These are phyloP conservation scores for Agrochola litura DNA, from an alignment of 2,888 invertebrate genomes.

Conservation along the genomic window DNA sequence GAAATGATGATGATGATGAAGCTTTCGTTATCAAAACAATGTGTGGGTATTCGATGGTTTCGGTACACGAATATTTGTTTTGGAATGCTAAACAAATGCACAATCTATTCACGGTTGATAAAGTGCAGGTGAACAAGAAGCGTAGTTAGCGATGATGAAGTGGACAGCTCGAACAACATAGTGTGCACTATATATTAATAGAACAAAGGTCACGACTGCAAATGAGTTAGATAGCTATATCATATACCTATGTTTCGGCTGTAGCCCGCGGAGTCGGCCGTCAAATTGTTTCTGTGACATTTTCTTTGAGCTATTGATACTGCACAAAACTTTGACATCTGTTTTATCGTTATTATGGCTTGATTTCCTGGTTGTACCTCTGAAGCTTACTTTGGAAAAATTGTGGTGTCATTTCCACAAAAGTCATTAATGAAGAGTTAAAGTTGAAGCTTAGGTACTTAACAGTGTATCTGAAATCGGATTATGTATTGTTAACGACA, in stretches of 20 bases:
- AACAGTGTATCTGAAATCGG: neutral
- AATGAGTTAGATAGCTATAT: conserved; percentile 1
- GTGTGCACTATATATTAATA: conserved; percentile 33
- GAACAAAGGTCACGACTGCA: conserved; percentile 33
- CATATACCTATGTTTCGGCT: neutral
- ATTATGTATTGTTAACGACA: neutral
- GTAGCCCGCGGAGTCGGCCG: neutral
- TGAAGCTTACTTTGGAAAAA: neutral
- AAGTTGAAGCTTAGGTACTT: neutral
- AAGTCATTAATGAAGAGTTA: neutral
- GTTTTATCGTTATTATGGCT: neutral
- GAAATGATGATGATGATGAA: too few species aligned
- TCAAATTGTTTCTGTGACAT: neutral
- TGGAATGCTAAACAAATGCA: conserved; percentile 19
- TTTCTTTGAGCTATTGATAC: neutral
- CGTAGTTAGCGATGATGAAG: conserved; percentile 31
- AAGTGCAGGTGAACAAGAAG: conserved; percentile 34
- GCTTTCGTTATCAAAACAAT: neutral
- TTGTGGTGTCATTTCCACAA: neutral
- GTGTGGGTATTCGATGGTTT: neutral
- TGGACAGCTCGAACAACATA: conserved; percentile 3
- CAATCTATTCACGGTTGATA: conserved; percentile 25
- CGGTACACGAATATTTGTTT: conserved; percentile 3
- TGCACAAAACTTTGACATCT: neutral
- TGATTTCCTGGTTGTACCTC: neutral